Evolutionary conservation across 1,140 invertebrate species (phyloP).

Genomic region (Thrips palmi): DNA sequence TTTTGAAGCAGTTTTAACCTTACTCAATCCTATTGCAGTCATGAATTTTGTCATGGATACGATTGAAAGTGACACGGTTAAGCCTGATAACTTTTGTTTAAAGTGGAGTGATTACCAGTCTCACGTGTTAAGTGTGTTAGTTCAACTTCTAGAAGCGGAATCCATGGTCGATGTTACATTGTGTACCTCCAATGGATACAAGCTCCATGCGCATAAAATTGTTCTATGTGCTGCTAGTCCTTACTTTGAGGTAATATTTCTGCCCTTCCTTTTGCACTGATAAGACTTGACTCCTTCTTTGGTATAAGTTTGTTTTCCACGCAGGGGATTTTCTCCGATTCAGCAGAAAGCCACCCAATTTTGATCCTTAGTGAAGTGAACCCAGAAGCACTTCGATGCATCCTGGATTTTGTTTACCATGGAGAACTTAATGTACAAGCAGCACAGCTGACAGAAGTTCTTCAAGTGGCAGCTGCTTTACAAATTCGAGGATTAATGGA

Average conservation of each 20-base stretch:
- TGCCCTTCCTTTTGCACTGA: too few relatives aligned
- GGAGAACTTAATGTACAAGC: constrained; percentile 24
- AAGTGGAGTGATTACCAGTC: constrained; percentile 37
- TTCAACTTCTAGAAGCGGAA: constrained; percentile 27
- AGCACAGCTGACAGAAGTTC: constrained; percentile 20
- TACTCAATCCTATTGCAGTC: too few relatives aligned
- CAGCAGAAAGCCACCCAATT: constrained; percentile 22
- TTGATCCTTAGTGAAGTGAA: constrained; percentile 22
- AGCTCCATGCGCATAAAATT: constrained; percentile 32
- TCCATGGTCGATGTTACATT: constrained; percentile 34
- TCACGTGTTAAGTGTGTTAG: constrained; percentile 25
- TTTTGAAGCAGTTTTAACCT: too few relatives aligned
- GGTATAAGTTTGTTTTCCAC: constrained; percentile 20
- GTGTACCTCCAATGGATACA: constrained; percentile 28
- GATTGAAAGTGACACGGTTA: too few relatives aligned
- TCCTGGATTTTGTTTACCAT: constrained; percentile 26
- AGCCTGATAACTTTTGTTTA: constrained; percentile 23
- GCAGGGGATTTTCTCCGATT: constrained; percentile 22
- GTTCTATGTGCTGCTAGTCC: constrained; percentile 36
- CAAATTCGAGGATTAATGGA: constrained; percentile 21
- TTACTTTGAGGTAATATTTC: constrained; percentile 35
- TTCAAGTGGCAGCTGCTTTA: constrained; percentile 22
- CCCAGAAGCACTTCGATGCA: constrained; percentile 20
- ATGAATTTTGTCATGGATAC: too few relatives aligned
- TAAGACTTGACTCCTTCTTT: neutral